Evolutionary conservation across 2,113 vertebrate species (phyloP), one percentile per base, ranked within the genome.

Genomic region (Pseudorhombus dupliciocellatus): DNA sequence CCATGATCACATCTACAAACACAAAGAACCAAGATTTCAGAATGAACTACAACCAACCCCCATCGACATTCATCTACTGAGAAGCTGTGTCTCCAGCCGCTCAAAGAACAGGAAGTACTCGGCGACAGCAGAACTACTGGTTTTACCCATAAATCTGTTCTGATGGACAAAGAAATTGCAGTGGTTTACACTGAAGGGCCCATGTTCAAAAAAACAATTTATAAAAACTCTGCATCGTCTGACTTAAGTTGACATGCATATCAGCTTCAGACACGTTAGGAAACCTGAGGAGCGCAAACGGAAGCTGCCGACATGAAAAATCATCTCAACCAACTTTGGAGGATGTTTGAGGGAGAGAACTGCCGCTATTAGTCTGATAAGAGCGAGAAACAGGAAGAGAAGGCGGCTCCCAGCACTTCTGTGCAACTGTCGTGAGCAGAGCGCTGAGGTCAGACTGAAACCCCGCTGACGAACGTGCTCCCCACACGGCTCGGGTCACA

Each of bases 1-100:
- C 96, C 88, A 91, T 73, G 84, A 97, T 92, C 85, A 95, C 94
- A 65, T 97, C 97, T 96, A 40, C 20, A 83, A 48, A 61, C 34
- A 44, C 59, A 50, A 12, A 0, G 2, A 50, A 57, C 30, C 15
- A 48, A 18, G 11, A 6, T 52, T 52, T 22, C 50, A 18, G 22
- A 54, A 18, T 18, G 28, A 54, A 26, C 52, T 0, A n/a, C n/a
- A n/a, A n/a, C n/a, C n/a, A n/a, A n/a, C n/a, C n/a, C n/a, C n/a
- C n/a, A n/a, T n/a, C 1, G 46, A 7, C 46, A n/a, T 15, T 6
- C 46, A 18, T 44, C 16, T 46, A 15, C 10, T 37, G 11, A 12
- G 12, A 37, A 64, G 31, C 71, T 7, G 34, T 4, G 25, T 18
- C 51, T n/a, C n/a, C 15, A 18, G 8, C 16, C 26, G n/a, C 31